Conservation (phyloP, 1,140 invertebrate species). For the Nylanderia fulva region DNA sequence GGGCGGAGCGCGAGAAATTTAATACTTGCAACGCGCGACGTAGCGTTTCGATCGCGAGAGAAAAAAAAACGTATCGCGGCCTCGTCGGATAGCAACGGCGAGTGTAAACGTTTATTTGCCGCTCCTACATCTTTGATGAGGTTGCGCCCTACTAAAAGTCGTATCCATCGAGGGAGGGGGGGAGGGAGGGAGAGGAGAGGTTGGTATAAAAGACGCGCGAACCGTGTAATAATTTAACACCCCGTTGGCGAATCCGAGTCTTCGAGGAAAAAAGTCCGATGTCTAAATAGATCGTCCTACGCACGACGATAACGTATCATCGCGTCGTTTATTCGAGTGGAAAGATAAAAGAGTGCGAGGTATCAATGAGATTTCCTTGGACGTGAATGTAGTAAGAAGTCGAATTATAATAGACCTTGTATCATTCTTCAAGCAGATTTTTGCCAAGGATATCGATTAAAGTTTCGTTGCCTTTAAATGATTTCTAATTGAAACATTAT, state of each 20-base stretch:
- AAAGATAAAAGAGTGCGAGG: conserved; percentile 20
- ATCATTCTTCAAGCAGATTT: not conserved
- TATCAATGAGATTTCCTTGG: not conserved
- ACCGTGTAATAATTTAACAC: conserved; percentile 55
- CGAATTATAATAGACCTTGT: not conserved
- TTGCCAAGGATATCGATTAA: not conserved
- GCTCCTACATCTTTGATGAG: conserved; percentile 57
- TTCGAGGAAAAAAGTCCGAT: conserved; percentile 42
- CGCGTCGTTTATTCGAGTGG: conserved; percentile 20
- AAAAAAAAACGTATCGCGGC: conserved; percentile 47
- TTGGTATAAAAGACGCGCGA: conserved; percentile 46
- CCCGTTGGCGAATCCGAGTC: conserved; percentile 54
- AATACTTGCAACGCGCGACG: conserved; percentile 43
- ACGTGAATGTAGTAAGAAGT: not conserved
- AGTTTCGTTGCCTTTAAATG: not conserved
- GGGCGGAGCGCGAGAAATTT: conserved; percentile 38
- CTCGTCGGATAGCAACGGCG: conserved; percentile 17
- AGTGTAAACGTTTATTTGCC: conserved; percentile 60
- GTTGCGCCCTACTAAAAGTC: conserved; percentile 59
- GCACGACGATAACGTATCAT: conserved; percentile 40
- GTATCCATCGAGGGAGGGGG: not conserved
- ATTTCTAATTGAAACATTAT: not conserved
- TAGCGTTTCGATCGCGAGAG: conserved; percentile 42
- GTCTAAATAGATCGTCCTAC: conserved; percentile 54
- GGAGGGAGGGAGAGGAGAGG: not conserved